Percentiles rank a stretch among this genome's conserved stretches.
Conservation (phyloP, 2,797 vertebrate genomes). For the Molossus alvarezi region DNA sequence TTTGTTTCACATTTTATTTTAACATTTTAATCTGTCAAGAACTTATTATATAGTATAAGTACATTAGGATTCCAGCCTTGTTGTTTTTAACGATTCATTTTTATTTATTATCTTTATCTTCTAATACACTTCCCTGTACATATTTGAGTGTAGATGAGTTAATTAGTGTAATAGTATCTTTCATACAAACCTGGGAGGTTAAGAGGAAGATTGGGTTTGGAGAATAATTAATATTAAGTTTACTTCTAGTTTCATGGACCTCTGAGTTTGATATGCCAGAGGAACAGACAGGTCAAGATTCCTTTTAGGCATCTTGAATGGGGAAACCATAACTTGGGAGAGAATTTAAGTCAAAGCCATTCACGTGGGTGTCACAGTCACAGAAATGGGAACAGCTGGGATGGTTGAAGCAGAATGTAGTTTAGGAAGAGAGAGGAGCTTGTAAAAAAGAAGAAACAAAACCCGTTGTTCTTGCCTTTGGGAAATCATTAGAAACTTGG, state of each 20-base stretch:
- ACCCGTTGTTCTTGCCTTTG: neutral
- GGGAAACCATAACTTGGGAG: neutral
- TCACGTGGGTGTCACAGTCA: neutral
- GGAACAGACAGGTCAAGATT: neutral
- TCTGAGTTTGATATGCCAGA: neutral
- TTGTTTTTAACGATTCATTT: conserved; percentile 32
- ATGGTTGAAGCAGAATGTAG: neutral
- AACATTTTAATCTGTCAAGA: neutral
- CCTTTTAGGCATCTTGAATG: neutral
- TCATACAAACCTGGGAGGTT: neutral
- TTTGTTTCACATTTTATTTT: neutral
- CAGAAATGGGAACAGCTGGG: neutral
- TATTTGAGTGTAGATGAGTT: conserved; percentile 4
- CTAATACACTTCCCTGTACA: neutral
- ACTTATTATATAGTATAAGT: neutral
- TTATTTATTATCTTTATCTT: neutral
- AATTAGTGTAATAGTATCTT: neutral
- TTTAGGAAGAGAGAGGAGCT: neutral
- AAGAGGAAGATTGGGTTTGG: neutral
- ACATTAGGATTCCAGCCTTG: neutral
- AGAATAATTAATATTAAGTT: conserved; percentile 2
- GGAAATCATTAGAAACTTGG: neutral
- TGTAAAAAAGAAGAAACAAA: neutral
- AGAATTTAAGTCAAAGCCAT: neutral
- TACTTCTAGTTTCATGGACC: neutral